Base-by-base conservation (phyloP, 1,140 invertebrate species). In the Eupeodes corollae region DNA sequence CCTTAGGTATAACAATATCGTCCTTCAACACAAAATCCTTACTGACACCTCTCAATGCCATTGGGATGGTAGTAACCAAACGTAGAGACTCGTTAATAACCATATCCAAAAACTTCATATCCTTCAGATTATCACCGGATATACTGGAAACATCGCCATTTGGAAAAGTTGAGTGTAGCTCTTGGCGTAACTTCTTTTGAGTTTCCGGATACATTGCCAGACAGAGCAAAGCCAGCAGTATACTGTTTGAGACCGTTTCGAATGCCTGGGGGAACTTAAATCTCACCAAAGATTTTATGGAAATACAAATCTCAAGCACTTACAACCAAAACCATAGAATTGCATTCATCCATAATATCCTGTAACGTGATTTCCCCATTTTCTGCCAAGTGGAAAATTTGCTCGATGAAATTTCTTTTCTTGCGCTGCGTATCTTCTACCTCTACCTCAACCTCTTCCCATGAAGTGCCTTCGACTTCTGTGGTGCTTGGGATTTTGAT, bases 171-270 rank as follows among this genome's bases (percentile, higher is more conserved):
- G 35, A 37, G 33, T 49, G 9, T 26, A 66, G 65, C 43, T 66
- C 63, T 2, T 52, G 44, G 6, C 57, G 54, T 44, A 66, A 51
- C 5, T 61, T 57, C 32, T 43, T 49, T 52, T 58, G 63, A 39
- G 52, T 56, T 13, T 63, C 60, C 19, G 54, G 51, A 26, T 54
- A 50, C 33, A 50, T 50, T 31, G 62, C 63, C 60, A 66, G 44
- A 30, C 58, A 63, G 10, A 66, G 59, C 16, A 66, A 45, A 0
- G 58, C 58, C 40, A 59, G 52, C 46, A 63, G 57, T 0, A 66
- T 59, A 52, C 60, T 63, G 14, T 59, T 66, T n/a, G 63, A 66
- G 14, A 65, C 63, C 10, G 63, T 66, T 46, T 66, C 63, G 37
- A 66, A 66, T 30, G 63, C 62, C 59, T 64, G 33, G 10, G 8